Evolutionary conservation across 1,140 invertebrate genomes (phyloP).

Genomic region (Venturia canescens): DNA sequence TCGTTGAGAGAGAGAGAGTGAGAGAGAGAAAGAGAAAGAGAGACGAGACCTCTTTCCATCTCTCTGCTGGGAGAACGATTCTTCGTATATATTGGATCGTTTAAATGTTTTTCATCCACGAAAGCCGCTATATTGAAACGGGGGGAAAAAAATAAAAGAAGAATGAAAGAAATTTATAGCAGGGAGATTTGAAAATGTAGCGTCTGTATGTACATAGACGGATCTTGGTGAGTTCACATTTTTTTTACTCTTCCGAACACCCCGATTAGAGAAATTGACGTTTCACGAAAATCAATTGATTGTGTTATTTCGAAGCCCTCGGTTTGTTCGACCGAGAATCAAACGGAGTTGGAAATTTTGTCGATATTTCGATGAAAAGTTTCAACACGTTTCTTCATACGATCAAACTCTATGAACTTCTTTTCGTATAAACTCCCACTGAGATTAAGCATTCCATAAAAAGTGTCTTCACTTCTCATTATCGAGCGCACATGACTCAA

Average conservation of each 20-base stretch:
- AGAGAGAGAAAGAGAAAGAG: slow-evolving; percentile 8
- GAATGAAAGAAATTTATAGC: slow-evolving; percentile 4
- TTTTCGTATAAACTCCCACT: too few species aligned
- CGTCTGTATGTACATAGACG: neutral
- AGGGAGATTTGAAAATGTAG: slow-evolving; percentile 15
- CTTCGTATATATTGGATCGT: slow-evolving; percentile 40
- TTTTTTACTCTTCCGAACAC: neutral
- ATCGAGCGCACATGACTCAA: too few species aligned
- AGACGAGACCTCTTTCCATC: neutral
- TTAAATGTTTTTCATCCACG: slow-evolving; percentile 43
- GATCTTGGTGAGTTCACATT: neutral
- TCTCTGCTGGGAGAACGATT: slow-evolving; percentile 36
- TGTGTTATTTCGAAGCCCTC: too few species aligned
- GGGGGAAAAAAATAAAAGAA: slow-evolving; percentile 23
- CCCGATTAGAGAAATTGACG: neutral
- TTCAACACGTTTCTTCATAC: too few species aligned
- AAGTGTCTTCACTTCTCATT: too few species aligned
- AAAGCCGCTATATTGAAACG: slow-evolving; percentile 22
- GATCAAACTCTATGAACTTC: too few species aligned
- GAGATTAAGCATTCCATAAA: too few species aligned
- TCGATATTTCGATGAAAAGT: too few species aligned
- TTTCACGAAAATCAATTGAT: neutral
- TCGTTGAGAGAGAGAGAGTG: slow-evolving; percentile 10
- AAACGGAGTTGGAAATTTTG: too few species aligned
- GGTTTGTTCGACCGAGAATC: too few species aligned